phyloP scores from a whole-genome alignment of 2,888 invertebrate genomes.

The Capitulum mitella region DNA sequence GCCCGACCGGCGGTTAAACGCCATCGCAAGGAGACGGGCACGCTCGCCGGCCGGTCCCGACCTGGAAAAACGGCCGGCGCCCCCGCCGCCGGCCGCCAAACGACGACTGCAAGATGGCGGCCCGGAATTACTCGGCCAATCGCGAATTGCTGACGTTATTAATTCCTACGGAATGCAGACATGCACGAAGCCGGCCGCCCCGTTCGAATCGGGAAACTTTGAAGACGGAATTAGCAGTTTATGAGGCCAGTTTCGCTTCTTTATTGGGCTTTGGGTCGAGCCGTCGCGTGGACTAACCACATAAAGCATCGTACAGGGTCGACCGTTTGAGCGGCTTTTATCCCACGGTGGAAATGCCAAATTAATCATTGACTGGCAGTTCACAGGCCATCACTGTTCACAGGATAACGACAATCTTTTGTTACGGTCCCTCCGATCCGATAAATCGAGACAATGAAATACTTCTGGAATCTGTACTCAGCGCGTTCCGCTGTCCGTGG shows the following conservation, averaged over 20 bases:
- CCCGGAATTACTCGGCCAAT: background rate
- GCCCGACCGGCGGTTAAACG: background rate
- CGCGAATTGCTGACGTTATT: background rate
- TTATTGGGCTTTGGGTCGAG: background rate
- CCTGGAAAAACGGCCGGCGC: too few relatives aligned
- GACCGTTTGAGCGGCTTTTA: too few relatives aligned
- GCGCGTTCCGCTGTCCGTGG: too few relatives aligned
- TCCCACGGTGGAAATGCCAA: too few relatives aligned
- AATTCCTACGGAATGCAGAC: background rate
- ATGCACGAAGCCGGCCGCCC: background rate
- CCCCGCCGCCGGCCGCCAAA: background rate
- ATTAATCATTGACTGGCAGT: too few relatives aligned
- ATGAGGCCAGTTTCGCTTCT: background rate
- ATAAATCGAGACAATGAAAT: too few relatives aligned
- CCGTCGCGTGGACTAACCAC: too few relatives aligned
- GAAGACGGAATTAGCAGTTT: background rate
- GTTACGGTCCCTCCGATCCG: too few relatives aligned
- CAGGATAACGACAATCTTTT: too few relatives aligned
- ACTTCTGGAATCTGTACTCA: too few relatives aligned
- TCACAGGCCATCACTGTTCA: too few relatives aligned
- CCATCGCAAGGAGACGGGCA: background rate
- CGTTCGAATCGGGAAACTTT: background rate
- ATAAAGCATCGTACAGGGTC: too few relatives aligned
- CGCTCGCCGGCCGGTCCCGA: background rate
- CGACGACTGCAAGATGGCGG: background rate